These are phyloP conservation scores for Pseudomyrmex flavicornis DNA, from an alignment of 1,140 invertebrate genomes.

Conservation along the genomic window DNA sequence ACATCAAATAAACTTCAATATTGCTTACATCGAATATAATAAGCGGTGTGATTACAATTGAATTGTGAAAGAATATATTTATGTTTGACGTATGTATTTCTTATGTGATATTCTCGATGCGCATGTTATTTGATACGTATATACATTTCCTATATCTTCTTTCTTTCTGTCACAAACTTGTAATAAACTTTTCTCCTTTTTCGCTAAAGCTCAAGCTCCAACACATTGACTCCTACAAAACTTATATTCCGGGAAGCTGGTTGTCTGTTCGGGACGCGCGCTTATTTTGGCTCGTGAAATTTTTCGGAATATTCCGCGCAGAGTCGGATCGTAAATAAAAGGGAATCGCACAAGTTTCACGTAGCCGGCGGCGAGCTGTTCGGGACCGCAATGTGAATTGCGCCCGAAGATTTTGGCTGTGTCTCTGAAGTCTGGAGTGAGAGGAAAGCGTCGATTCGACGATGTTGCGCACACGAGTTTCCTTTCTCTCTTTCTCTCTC, in stretches of 20 bases:
- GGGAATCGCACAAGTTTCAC: constrained; percentile 50
- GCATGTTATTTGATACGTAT: neutral
- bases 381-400: constrained; percentile 50
- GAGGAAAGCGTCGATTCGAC: constrained; percentile 54
- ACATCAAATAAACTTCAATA: constrained; percentile 8
- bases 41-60: neutral
- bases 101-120: neutral
- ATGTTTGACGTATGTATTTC: constrained; percentile 5
- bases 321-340: constrained; percentile 49
- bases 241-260: constrained; percentile 35
- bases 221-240: constrained; percentile 4
- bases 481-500: neutral
- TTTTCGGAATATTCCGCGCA: constrained; percentile 50
- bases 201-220: neutral
- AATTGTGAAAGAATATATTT: neutral
- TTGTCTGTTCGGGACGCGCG: constrained; percentile 31
- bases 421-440: constrained; percentile 12
- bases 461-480: neutral
- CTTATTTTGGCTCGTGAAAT: constrained; percentile 48
- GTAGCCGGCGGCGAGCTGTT: constrained; percentile 31
- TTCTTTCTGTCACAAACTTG: neutral
- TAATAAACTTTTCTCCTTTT: constrained; percentile 10
- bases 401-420: constrained; percentile 34
- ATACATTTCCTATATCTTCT: neutral
- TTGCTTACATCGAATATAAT: neutral